A percentile compares a stretch with the other conserved stretches of the same genome.
Conservation (phyloP, 2,113 vertebrate genomes). For the Myotis lucifugus region DNA sequence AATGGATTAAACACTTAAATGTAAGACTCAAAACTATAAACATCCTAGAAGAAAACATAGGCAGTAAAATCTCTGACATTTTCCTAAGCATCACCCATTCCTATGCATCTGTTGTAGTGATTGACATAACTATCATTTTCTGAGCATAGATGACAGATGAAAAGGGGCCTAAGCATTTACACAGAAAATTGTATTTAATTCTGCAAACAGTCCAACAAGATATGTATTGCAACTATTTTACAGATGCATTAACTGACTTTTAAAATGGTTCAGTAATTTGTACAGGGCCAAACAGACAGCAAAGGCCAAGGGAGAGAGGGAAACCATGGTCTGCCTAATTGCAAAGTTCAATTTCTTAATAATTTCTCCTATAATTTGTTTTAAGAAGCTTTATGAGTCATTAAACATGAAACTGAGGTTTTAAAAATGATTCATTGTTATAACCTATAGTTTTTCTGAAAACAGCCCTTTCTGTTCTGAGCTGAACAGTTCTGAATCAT, state of each 20-base stretch:
- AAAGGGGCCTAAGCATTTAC: background rate
- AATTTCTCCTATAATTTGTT: conserved; percentile 45
- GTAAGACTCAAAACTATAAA: too few relatives aligned
- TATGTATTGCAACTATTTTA: background rate
- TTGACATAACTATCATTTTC: background rate
- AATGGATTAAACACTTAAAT: too few relatives aligned
- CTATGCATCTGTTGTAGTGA: background rate
- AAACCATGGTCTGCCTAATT: background rate
- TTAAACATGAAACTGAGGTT: conserved; percentile 1
- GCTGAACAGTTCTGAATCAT: conserved; percentile 55
- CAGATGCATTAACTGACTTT: background rate
- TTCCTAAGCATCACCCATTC: background rate
- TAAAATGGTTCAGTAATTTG: background rate
- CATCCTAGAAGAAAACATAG: too few relatives aligned
- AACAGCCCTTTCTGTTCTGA: conserved; percentile 50
- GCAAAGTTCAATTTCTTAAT: conserved; percentile 39
- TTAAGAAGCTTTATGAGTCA: conserved; percentile 63
- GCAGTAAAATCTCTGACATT: too few relatives aligned
- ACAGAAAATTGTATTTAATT: background rate
- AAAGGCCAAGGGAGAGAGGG: background rate
- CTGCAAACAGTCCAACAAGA: background rate
- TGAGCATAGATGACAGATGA: background rate
- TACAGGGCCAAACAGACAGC: background rate
- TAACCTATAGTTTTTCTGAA: conserved; percentile 49
- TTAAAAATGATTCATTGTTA: conserved; percentile 58